A percentile compares a stretch with the other conserved stretches of the same genome.
Conservation (phyloP, 2,888 invertebrate species). For the Calameuta idolon region DNA sequence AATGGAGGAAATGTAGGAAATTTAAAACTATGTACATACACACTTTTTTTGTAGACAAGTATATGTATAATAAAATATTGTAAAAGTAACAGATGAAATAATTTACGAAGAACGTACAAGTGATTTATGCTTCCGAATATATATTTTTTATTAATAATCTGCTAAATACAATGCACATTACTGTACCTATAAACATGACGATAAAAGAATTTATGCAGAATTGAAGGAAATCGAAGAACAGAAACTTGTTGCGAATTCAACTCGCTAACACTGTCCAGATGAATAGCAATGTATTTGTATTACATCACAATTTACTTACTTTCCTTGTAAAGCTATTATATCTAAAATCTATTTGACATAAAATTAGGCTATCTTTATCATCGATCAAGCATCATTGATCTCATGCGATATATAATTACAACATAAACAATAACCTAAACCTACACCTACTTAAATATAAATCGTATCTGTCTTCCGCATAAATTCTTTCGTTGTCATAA, state of each 20-base stretch:
- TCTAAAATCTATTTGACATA: not conserved
- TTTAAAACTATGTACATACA: no score
- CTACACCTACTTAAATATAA: not conserved
- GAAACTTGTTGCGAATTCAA: not conserved
- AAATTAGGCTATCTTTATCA: not conserved
- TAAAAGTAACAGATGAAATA: not conserved
- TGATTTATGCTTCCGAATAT: not conserved
- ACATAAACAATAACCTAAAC: not conserved
- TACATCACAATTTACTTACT: not conserved
- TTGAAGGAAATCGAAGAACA: constrained; percentile 12
- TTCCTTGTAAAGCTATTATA: not conserved
- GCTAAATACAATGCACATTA: constrained; percentile 22
- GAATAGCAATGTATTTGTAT: not conserved
- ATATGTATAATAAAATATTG: no score
- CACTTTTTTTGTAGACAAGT: no score
- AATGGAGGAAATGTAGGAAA: not conserved
- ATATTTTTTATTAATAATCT: constrained; percentile 9
- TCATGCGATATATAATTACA: not conserved
- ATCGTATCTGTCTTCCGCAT: not conserved
- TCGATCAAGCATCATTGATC: not conserved
- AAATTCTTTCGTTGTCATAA: not conserved
- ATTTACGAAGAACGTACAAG: not conserved
- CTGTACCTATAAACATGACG: constrained; percentile 4
- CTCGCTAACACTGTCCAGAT: not conserved
- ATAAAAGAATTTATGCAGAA: constrained; percentile 33